Base-by-base conservation (phyloP, 2,113 vertebrate genomes). In the Malurus melanocephalus region DNA sequence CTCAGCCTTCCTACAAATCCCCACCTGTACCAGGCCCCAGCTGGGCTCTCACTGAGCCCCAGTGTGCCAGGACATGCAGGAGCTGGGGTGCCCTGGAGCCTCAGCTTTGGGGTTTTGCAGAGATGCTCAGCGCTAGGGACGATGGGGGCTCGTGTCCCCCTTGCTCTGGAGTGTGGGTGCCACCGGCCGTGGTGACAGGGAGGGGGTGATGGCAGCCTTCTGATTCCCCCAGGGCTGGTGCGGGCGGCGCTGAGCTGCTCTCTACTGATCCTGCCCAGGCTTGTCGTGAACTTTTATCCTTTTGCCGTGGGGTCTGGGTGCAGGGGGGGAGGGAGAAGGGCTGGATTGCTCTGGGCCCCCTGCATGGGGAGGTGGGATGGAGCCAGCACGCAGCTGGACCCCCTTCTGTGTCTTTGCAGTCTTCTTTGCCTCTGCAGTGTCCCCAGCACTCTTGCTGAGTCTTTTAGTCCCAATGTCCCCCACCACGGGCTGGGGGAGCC, bases 241-340 rank as follows among this genome's bases (percentile, higher is more conserved):
- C 28, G 4, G 71, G 88, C 5, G 22, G 72, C 78, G 28, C 77
- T 27, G 80, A 90, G 75, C 65, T 30, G 57, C 28, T 5, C 65
- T 3, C 45, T 46, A 85, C 93, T 43, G 11, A 1, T 27, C 90
- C 85, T 95, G 94, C 89, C 87, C 1, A 4, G 92, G 93, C 96
- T 94, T 95, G 94, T 76, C 4, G 4, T 96, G 96, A 96, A 95
- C 96, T 96, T 96, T 93, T 90, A 87, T 95, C 80, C 93, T 93
- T 87, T 85, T 7, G 79, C 90, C 13, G 43, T 79, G 69, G 88
- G 89, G 84, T 93, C 78, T 8, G 43, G 13, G 67, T 40, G 80
- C 76, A 46, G 77, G 24, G 67, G 67, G 33, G 55, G 67, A 33
- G 62, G 75, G 64, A 91, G 43, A 11, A 72, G 82, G 45, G 89